Evolutionary conservation across 92 coral and sea anemone genomes (phyloP).

Genomic region (Galaxea fascicularis): DNA sequence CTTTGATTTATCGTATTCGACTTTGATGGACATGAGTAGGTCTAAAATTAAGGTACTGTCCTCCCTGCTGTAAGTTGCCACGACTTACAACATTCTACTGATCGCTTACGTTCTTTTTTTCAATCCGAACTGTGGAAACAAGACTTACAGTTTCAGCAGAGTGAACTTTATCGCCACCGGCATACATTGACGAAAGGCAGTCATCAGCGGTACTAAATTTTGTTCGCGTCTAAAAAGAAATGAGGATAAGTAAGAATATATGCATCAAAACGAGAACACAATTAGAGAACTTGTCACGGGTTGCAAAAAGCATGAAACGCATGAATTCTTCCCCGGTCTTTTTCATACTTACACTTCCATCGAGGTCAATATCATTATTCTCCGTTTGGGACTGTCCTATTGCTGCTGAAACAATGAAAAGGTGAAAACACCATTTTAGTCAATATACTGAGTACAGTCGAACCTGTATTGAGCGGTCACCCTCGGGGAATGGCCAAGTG

Average conservation of each 20-base stretch:
- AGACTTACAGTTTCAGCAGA: constrained; percentile 18
- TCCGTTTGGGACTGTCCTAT: constrained; percentile 12
- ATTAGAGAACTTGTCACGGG: constrained; percentile 6
- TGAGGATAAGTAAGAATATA: background rate
- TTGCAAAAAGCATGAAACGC: constrained; percentile 15
- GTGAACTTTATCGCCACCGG: constrained; percentile 16
- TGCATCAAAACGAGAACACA: constrained; percentile 17
- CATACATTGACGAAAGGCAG: constrained; percentile 25
- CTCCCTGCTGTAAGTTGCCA: constrained; percentile 9
- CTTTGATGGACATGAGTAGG: background rate
- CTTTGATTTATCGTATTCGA: constrained; percentile 14
- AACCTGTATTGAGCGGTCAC: too few species aligned
- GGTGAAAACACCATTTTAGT: background rate
- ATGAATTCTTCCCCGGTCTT: constrained; percentile 18
- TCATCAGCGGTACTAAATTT: constrained; percentile 15
- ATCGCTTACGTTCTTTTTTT: constrained; percentile 6
- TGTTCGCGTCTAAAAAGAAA: constrained; percentile 1
- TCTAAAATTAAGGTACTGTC: constrained; percentile 9
- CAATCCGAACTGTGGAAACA: constrained; percentile 2
- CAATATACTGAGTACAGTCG: background rate
- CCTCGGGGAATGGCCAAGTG: too few species aligned
- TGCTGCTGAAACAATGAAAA: constrained; percentile 11
- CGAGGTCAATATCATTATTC: constrained; percentile 17
- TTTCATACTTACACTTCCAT: constrained; percentile 17
- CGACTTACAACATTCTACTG: background rate